Conservation (phyloP, 2,797 vertebrate genomes). For the Garrulus glandarius region DNA sequence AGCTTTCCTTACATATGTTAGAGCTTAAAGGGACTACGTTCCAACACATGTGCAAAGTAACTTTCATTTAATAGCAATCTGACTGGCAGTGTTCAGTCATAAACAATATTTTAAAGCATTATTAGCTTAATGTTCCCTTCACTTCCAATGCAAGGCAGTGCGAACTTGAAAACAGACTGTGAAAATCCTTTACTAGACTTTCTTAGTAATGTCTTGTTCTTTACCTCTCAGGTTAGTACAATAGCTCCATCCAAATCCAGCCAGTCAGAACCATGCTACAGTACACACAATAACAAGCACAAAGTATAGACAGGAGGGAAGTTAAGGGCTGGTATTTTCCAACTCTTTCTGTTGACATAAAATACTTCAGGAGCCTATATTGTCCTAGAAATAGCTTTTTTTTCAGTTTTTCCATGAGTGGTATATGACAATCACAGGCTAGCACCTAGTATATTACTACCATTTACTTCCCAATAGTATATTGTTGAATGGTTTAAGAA, state of each 20-base stretch:
- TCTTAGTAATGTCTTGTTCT: background rate
- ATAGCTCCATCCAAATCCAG: background rate
- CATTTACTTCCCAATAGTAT: background rate
- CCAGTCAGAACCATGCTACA: constrained; percentile 14
- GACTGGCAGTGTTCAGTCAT: background rate
- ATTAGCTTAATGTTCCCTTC: background rate
- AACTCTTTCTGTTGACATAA: background rate
- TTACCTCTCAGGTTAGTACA: background rate
- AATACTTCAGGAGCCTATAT: background rate
- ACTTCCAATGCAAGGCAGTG: background rate
- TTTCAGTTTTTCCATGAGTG: background rate
- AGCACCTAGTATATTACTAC: background rate
- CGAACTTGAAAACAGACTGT: background rate
- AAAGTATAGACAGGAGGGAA: background rate
- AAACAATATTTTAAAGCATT: background rate
- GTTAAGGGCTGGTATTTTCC: background rate
- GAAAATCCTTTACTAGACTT: background rate
- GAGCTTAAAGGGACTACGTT: background rate
- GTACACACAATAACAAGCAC: background rate
- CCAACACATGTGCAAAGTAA: background rate
- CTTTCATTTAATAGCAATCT: background rate
- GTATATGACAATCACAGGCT: background rate
- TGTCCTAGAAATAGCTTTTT: background rate
- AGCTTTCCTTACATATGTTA: background rate
- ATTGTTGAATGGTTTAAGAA: background rate